These are phyloP conservation scores for Apotomis betuletana DNA, from an alignment of 2,888 invertebrate genomes.

Conservation along the genomic window DNA sequence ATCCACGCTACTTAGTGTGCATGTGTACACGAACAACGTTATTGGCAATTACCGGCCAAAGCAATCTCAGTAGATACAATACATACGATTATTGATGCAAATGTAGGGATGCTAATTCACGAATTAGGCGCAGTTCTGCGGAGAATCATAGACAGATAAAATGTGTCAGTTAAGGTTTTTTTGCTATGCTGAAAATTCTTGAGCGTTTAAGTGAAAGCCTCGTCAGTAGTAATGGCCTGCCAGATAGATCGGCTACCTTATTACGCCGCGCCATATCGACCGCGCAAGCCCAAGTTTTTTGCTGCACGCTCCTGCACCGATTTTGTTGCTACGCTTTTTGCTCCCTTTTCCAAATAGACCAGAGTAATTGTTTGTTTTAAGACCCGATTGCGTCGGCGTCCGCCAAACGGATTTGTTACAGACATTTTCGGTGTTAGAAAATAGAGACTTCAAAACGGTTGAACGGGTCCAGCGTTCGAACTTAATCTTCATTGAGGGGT, in stretches of 20 bases:
- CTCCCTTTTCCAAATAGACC: conserved; percentile 79
- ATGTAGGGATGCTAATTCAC: conserved; percentile 25
- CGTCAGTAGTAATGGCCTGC: conserved; percentile 54
- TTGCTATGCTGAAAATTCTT: conserved; percentile 15
- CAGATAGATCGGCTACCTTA: conserved; percentile 66
- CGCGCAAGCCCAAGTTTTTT: conserved; percentile 72
- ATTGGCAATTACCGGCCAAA: conserved; percentile 37
- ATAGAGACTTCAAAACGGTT: conserved; percentile 77
- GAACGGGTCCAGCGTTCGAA: conserved; percentile 57
- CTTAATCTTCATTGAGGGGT: conserved; percentile 48
- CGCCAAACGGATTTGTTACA: conserved; percentile 77
- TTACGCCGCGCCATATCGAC: conserved; percentile 67
- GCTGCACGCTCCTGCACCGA: conserved; percentile 77
- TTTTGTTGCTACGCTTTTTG: conserved; percentile 81
- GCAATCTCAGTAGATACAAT: conserved; percentile 34
- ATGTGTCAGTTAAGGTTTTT: conserved; percentile 31
- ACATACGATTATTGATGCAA: conserved; percentile 33
- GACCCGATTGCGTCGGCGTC: conserved; percentile 68
- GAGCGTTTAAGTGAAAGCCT: conserved; percentile 43
- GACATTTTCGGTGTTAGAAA: conserved; percentile 72
- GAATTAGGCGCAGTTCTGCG: conserved; percentile 26
- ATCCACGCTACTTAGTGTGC: conserved; percentile 34
- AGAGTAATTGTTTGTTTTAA: conserved; percentile 83
- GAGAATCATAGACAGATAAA: conserved; percentile 25
- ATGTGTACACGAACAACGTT: conserved; percentile 30